Evolutionary conservation across 2,888 invertebrate genomes (phyloP).

Genomic region (Zaprionus bogoriensis): DNA sequence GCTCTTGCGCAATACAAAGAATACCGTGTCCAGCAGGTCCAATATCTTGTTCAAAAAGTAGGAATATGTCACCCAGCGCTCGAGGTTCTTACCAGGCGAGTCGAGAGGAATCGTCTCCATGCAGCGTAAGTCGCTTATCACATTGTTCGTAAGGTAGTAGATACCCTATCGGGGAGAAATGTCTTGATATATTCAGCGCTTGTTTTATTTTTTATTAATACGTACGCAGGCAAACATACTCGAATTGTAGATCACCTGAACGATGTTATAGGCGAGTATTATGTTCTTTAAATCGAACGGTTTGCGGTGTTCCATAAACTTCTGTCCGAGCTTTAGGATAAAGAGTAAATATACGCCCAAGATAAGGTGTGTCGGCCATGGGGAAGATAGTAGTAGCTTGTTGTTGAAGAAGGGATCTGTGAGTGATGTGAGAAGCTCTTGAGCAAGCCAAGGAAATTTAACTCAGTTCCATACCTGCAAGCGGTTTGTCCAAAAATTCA

Average conservation of each 20-base stretch:
- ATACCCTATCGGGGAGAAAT: slow-evolving; percentile 10
- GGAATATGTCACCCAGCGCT: slow-evolving; percentile 17
- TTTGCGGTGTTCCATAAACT: slow-evolving; percentile 88
- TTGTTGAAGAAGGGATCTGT: neutral
- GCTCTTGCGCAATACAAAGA: slow-evolving; percentile 60
- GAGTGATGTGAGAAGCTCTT: neutral
- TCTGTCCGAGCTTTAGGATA: slow-evolving; percentile 88
- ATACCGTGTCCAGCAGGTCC: slow-evolving; percentile 57
- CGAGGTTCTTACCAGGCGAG: slow-evolving; percentile 22
- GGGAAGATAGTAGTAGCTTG: slow-evolving; percentile 86
- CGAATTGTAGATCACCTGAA: slow-evolving; percentile 81
- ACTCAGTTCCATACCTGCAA: slow-evolving; percentile 22
- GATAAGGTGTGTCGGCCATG: slow-evolving; percentile 87
- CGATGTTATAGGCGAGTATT: slow-evolving; percentile 90
- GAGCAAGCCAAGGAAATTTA: neutral
- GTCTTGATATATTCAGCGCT: neutral
- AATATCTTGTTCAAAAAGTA: slow-evolving; percentile 44
- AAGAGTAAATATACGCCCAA: slow-evolving; percentile 87
- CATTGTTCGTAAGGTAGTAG: slow-evolving; percentile 23
- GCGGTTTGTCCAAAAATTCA: slow-evolving; percentile 24
- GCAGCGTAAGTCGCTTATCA: slow-evolving; percentile 32
- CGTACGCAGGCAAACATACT: slow-evolving; percentile 24
- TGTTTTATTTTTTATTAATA: slow-evolving; percentile 11
- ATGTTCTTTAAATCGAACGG: slow-evolving; percentile 88
- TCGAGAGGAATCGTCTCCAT: slow-evolving; percentile 26